These are phyloP conservation scores for Drosophila ananassae DNA, from an alignment of 1,140 invertebrate species.

Conservation along the genomic window DNA sequence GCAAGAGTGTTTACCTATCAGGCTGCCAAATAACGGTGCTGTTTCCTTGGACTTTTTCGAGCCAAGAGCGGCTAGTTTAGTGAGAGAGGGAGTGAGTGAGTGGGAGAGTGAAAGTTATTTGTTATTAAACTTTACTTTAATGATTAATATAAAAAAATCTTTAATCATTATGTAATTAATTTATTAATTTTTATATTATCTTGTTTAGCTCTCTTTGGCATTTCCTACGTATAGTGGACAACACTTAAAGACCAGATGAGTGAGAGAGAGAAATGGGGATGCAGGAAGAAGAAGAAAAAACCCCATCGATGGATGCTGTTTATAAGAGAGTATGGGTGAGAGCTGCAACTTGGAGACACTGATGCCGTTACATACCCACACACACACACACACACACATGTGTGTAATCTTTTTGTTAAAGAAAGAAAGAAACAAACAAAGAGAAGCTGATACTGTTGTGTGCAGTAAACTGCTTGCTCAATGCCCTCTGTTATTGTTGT, in stretches of 20 bases:
- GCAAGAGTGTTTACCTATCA: too few relatives aligned
- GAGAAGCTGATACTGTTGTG: constrained; percentile 29
- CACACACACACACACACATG: constrained; percentile 1
- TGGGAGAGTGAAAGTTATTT: not conserved
- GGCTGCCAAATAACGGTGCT: too few relatives aligned
- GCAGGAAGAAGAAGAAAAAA: constrained; percentile 15
- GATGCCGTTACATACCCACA: constrained; percentile 59
- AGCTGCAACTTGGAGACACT: constrained; percentile 53
- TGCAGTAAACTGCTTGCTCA: constrained; percentile 66
- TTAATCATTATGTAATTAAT: not conserved
- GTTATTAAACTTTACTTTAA: not conserved
- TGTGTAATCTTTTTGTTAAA: not conserved
- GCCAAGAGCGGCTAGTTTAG: too few relatives aligned
- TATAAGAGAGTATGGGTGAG: constrained; percentile 27
- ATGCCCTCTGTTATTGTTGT: constrained; percentile 50
- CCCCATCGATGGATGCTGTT: constrained; percentile 20
- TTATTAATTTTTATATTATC: not conserved
- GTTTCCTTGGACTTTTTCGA: too few relatives aligned
- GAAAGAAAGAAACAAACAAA: constrained; percentile 9
- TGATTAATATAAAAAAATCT: not conserved
- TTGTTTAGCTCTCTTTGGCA: not conserved
- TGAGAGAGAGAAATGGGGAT: constrained; percentile 16
- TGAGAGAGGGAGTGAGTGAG: too few relatives aligned
- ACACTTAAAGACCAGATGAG: constrained; percentile 9
- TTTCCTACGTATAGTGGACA: not conserved